phyloP scores from a whole-genome alignment of 1,140 invertebrate genomes.

The Augochlora pura region DNA sequence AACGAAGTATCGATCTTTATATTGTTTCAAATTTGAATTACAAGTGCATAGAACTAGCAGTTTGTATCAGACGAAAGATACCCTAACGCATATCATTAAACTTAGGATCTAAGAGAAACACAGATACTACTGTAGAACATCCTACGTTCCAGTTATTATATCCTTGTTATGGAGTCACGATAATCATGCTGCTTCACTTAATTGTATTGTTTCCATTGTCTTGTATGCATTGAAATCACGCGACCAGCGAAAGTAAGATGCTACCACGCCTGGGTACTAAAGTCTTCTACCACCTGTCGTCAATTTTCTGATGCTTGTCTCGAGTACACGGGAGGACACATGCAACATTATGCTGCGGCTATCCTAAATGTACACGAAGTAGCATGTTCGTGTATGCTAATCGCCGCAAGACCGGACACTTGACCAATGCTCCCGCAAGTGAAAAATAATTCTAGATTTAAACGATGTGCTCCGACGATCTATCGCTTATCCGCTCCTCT shows the following conservation, averaged over 20 bases:
- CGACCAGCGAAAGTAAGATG: constrained; percentile 19
- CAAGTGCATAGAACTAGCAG: too few species aligned
- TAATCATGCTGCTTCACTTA: constrained; percentile 3
- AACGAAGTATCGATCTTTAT: too few species aligned
- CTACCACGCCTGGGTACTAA: constrained; percentile 38
- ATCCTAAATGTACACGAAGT: constrained; percentile 40
- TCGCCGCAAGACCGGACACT: constrained; percentile 35
- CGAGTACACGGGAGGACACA: constrained; percentile 47
- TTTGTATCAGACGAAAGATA: too few species aligned
- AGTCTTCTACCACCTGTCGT: constrained; percentile 63
- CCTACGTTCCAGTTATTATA: too few species aligned
- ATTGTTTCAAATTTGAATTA: too few species aligned
- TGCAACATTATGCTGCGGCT: constrained; percentile 51
- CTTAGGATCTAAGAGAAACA: too few species aligned
- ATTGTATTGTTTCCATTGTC: neutral
- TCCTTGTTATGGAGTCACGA: too few species aligned
- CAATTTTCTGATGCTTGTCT: constrained; percentile 71
- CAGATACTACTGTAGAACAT: too few species aligned
- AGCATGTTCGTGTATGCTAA: constrained; percentile 68
- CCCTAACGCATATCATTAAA: too few species aligned
- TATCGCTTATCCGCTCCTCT: neutral
- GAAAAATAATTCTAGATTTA: constrained; percentile 52
- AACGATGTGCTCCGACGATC: neutral
- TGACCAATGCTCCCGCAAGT: constrained; percentile 43
- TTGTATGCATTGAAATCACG: constrained; percentile 18